phyloP scores from a whole-genome alignment of 2,797 vertebrate species.

The Sebastes minor region DNA sequence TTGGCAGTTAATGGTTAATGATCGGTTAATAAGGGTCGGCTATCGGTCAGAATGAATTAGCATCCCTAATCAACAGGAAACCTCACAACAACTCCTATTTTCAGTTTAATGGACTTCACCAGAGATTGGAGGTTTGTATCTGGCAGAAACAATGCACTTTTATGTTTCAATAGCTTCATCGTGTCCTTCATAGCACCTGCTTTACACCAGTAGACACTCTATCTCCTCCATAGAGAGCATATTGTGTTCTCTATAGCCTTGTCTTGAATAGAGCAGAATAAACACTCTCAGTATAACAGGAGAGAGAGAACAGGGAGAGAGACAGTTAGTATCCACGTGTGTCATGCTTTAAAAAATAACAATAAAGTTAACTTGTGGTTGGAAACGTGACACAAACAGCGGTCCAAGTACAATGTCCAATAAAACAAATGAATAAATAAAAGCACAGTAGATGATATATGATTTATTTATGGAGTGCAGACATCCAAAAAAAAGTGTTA shows the following conservation, averaged over 20 bases:
- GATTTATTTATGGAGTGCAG: neutral
- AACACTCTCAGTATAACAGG: neutral
- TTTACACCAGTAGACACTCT: neutral
- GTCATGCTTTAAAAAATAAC: neutral
- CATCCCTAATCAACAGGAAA: neutral
- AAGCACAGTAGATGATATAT: neutral
- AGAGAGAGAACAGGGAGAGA: neutral
- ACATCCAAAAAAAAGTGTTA: neutral
- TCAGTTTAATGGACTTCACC: neutral
- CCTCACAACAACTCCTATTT: neutral
- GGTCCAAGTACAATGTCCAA: neutral
- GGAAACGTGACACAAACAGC: neutral
- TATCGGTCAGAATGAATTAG: neutral
- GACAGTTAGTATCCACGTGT: no score
- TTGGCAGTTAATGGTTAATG: neutral
- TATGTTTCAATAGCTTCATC: neutral
- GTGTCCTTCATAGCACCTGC: neutral
- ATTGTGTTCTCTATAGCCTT: neutral
- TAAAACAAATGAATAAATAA: neutral
- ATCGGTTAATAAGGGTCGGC: neutral
- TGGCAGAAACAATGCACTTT: neutral
- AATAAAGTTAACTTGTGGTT: neutral
- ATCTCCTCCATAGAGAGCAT: neutral
- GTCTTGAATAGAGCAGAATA: neutral
- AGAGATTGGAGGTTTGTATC: neutral